Base-by-base conservation (phyloP, 64 coral and sea anemone species). In the Platygyra sinensis region DNA sequence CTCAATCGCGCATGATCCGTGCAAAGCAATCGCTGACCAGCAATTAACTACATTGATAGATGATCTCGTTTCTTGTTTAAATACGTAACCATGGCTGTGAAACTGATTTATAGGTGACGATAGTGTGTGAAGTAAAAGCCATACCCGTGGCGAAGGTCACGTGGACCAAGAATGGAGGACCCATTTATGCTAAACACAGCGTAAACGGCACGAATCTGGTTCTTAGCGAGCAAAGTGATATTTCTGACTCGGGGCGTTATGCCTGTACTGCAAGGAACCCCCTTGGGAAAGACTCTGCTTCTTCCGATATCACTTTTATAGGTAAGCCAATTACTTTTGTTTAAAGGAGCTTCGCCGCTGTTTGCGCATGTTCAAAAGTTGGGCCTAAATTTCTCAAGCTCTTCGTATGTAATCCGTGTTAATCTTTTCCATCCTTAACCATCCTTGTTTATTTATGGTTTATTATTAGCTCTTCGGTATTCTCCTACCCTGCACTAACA, bases 81-180 rank as follows among this genome's bases (percentile, higher is more conserved):
- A 27, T 28, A 22, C 15, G 13, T 28, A 1, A 29, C 33, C 4
- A 72, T 72, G 22, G 62, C 24, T 29, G 28, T n/a, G 33, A 31
- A 38, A 22, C 30, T 28, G 25, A 50, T 16, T 49, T 85, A 10
- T 6, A 85, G 81, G 87, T 96, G 10, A 94, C 83, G 24, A 88
- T 96, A 5, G 39, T 71, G 27, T 96, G 95, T 77, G 77, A 32
- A 15, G 77, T 93, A 18, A 8, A 39, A 2, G 95, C 91, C 30
- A 94, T 90, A 57, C 95, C 95, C 1, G 29, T 72, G 30, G 91
- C 95, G 3, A 88, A 76, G 60, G 89, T 96, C 29, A 49, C 30
- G 10, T 96, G 95, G 95, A 79, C 73, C 61, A 72, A 29, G n/a
- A 79, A 80, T 52, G 39, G 46, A 15, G 60, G 30, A n/a, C 42